phyloP scores from a whole-genome alignment of 2,113 vertebrate genomes.

The Phoenicopterus ruber region DNA sequence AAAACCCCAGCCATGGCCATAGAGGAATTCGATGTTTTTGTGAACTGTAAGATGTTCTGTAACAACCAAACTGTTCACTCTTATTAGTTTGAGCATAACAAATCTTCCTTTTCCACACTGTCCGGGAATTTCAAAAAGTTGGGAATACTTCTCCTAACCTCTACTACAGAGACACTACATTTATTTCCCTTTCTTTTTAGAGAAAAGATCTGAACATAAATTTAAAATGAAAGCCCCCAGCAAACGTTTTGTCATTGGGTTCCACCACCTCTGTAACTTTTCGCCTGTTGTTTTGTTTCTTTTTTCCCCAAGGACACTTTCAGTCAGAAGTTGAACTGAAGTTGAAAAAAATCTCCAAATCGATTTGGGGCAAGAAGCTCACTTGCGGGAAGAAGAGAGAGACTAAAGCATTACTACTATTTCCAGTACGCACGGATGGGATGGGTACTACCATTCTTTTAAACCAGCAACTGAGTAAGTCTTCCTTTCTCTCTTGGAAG shows the following conservation, averaged over 20 bases:
- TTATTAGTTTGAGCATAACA: background rate
- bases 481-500: background rate
- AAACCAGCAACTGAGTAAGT: accelerated
- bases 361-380: background rate
- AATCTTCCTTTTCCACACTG: background rate
- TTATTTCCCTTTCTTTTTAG: background rate
- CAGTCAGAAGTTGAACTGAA: background rate
- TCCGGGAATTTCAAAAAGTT: background rate
- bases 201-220: accelerated
- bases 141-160: background rate
- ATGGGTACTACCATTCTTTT: accelerated
- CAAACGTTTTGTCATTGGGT: background rate
- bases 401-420: background rate
- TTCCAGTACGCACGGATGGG: background rate
- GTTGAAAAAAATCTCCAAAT: background rate
- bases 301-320: background rate
- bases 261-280: background rate
- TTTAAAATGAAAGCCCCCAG: background rate
- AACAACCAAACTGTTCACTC: background rate
- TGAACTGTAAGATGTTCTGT: background rate
- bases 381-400: background rate
- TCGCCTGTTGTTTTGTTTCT: no score
- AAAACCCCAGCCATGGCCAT: background rate
- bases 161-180: background rate
- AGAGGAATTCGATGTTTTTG: background rate